Base-by-base conservation (phyloP, 92 coral and sea anemone genomes). In the Nematostella vectensis region DNA sequence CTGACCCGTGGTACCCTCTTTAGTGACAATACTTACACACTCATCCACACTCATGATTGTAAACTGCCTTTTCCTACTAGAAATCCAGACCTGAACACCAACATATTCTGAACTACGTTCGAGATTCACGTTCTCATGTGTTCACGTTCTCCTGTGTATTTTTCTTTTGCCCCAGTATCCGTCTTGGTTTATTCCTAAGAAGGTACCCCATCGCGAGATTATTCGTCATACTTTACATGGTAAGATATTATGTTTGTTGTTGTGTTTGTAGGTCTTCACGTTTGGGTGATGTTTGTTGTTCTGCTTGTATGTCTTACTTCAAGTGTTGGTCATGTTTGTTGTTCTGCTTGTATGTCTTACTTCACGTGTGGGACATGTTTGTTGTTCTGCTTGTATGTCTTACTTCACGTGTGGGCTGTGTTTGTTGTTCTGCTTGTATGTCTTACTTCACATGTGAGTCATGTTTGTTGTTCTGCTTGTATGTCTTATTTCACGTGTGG, bases 161-260 rank as follows among this genome's bases (percentile, higher is more conserved):
- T 33, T 33, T 33, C 15, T 63, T 23, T 21, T 70, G 26, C 52
- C 53, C 6, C 65, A 91, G 98, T 51, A 86, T 91, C 3, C 80
- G 98, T 39, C 89, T 91, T 36, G 98, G 98, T 13, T 77, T 79
- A 12, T 91, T 91, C 57, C 75, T 91, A 44, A 76, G 91, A 63
- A 71, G 98, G 26, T 91, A 91, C 54, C 98, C 98, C 6, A 49
- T 86, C 25, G 98, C 98, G 17, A 65, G 98, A 16, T 76, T 91
- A 24, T 86, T 91, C 59, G 80, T 91, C 49, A 91, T 91, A 56
- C 68, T 91, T 13, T 91, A 91, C 68, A 91, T 91, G 98, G 98
- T 91, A 71, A 65, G 71, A 51, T 12, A 6, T 6, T 19, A 8
- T 47, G 13, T 4, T 19, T 19, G n/a, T n/a, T n/a, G n/a, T 27